Evolutionary conservation across 2,113 vertebrate genomes (phyloP), one percentile per base, ranked within the genome.

Genomic region (Nestor notabilis): DNA sequence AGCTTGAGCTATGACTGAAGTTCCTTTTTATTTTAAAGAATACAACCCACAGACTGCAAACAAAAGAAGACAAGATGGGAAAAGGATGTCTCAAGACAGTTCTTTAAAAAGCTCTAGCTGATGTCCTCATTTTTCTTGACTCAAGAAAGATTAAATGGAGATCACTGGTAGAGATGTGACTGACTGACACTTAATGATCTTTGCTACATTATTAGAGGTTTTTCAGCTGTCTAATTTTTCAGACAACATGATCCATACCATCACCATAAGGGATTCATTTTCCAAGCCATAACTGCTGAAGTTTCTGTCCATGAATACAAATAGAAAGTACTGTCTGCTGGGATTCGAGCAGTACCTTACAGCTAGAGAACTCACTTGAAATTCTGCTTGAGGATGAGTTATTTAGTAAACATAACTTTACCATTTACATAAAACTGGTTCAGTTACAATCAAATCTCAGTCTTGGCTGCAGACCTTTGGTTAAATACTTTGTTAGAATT

Each of bases 391-490:
- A 76, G 52, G 72, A 75, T 20, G 84, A 93, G 83, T 90, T 86
- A 50, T 87, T 94, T 58, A 61, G 53, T 63, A 93, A 96, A 91
- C 10, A 91, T n/a, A 85, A 90, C 46, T 49, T 79, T n/a, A 28
- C 6, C 17, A 78, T 94, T 92, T 93, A 75, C 60, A 83, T 85
- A 91, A 92, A 93, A 64, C 70, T 89, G 60, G 39, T 84, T 95
- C 87, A 35, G 76, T 94, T 82, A 92, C 47, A 84, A 83, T 1
- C 49, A 68, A 87, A 79, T 83, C 71, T 85, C 52, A 43, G 19
- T 81, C 55, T 63, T 83, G 82, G 63, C 76, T 81, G 68, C 61
- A 83, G 60, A 79, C 69, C 16, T 83, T 27, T 71, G 94, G 90
- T 5, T 9, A 93, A 85, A 76, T 63, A 75, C n/a, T 94, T 70